These are phyloP conservation scores for Tenrec ecaudatus DNA, from an alignment of 2,113 vertebrate genomes.

Conservation along the genomic window DNA sequence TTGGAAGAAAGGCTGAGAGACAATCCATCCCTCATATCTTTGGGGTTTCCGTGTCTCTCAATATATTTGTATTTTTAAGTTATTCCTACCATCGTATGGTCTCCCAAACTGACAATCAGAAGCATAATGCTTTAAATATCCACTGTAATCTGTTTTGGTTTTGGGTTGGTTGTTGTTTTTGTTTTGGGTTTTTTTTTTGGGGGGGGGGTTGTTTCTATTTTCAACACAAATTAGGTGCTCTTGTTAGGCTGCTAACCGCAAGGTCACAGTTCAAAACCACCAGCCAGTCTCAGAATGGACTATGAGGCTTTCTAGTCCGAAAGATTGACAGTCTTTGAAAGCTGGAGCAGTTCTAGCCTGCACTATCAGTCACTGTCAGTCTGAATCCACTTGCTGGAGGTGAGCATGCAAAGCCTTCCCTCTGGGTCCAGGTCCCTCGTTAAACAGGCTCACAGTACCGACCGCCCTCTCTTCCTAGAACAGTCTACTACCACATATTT, in stretches of 20 bases:
- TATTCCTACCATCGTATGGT: background rate
- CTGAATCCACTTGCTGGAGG: no score
- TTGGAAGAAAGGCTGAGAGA: slow-evolving; percentile 37
- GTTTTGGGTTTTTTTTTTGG: no score
- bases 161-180: no score
- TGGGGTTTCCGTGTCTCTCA: background rate
- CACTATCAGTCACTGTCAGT: no score
- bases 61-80: background rate
- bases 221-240: slow-evolving; percentile 18
- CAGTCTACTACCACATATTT: background rate
- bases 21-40: background rate
- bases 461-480: slow-evolving; percentile 3
- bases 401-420: slow-evolving; percentile 27
- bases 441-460: background rate
- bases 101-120: background rate
- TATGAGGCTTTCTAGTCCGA: no score
- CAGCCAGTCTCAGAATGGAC: no score
- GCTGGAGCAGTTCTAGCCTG: no score
- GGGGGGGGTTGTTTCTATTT: slow-evolving; percentile 1
- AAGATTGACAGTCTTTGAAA: no score
- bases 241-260: no score
- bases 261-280: no score
- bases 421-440: background rate
- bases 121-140: background rate
- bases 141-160: background rate